phyloP scores from a whole-genome alignment of 1,140 invertebrate species.

The Phymastichus coffea region DNA sequence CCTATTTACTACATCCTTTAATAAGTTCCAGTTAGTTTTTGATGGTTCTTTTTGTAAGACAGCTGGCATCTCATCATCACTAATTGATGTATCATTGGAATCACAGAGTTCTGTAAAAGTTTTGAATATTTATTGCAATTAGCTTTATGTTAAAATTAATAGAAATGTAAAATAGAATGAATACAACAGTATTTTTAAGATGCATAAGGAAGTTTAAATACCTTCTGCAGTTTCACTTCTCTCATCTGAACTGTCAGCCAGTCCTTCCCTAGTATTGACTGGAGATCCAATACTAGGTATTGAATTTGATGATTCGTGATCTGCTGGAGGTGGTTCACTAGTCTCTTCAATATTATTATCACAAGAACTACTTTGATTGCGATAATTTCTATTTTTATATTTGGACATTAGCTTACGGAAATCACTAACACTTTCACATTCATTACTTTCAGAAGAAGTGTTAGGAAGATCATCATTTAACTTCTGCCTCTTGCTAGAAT shows the following conservation, averaged over 20 bases:
- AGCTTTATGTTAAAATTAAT: not conserved
- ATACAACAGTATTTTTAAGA: not conserved
- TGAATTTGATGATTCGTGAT: not conserved
- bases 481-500: constrained; percentile 42
- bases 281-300: not conserved
- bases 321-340: constrained; percentile 2
- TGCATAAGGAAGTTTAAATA: constrained; percentile 5
- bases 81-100: constrained; percentile 42
- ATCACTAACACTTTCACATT: constrained; percentile 1
- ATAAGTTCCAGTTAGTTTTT: constrained; percentile 68
- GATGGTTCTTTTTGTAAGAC: constrained; percentile 64
- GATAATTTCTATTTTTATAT: constrained; percentile 37
- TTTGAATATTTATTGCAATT: not conserved
- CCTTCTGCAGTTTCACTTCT: not conserved
- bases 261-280: not conserved
- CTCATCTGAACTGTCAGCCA: constrained; percentile 11
- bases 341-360: constrained; percentile 14
- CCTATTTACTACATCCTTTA: constrained; percentile 62
- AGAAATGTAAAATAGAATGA: constrained; percentile 9
- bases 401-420: constrained; percentile 33
- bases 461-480: constrained; percentile 29
- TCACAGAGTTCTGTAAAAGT: constrained; percentile 32
- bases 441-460: constrained; percentile 4
- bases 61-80: constrained; percentile 50
- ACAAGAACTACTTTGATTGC: constrained; percentile 22